Base-by-base conservation (phyloP, 30 jellyfish, hydroid and myxozoan genomes). In the Nemopilema nomurai region DNA sequence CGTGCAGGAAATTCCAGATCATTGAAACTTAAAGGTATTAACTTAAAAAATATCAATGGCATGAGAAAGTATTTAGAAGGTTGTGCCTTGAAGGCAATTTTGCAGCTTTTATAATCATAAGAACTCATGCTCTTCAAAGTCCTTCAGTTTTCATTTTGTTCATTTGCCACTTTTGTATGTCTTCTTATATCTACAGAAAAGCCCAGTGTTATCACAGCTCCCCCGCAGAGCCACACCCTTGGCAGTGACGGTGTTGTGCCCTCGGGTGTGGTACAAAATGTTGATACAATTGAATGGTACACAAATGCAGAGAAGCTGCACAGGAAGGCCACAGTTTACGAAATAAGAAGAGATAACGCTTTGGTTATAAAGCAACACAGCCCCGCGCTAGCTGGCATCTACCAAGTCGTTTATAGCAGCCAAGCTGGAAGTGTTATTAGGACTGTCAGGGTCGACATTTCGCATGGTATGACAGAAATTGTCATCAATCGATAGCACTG, bases 241-340 rank as follows among this genome's bases (percentile, higher is more conserved):
- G 77, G 69, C 13, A 6, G 81, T 1, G 49, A 28, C 27, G 83
- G 88, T 53, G 13, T 84, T n/a, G 83, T 84, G 4, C 67, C 87
- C 1, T 23, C 28, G 18, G 93, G 93, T 6, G 28, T 31, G 1
- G 93, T 67, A 3, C 57, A 52, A n/a, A 71, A 71, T 18, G 76
- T 70, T 4, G 69, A 63, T 51, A 49, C 52, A 1, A 52, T 74
- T 23, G 77, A 84, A n/a, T 84, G 93, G 93, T 84, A 84, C 78
- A 62, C 82, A 22, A 84, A 84, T 74, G 93, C 93, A 8, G 93
- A 84, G 57, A 27, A 69, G 51, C 73, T 84, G 62, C 27, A 24
- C 21, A 49, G 68, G 7, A 32, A 32, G 18, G 18, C 68, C 17
- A 74, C 51, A 13, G 51, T 49, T 29, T 84, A 28, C 20, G 50